A percentile compares a stretch with the other conserved stretches of the same genome.
phyloP scores from a whole-genome alignment of 1,140 invertebrate species.

The Palaemon carinicauda region DNA sequence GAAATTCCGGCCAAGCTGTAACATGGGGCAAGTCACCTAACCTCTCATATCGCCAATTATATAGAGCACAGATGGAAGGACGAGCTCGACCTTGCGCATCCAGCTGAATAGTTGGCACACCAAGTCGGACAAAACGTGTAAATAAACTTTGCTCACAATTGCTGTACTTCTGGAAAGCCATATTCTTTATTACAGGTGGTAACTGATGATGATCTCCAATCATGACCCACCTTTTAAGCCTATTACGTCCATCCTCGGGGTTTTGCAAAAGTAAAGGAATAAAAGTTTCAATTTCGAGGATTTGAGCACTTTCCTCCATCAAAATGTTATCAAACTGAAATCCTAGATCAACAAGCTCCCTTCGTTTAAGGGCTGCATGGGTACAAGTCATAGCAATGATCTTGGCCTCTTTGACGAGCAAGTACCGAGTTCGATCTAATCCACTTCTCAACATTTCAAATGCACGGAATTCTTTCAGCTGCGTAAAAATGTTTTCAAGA shows the following conservation, averaged over 20 bases:
- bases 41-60: constrained; percentile 97
- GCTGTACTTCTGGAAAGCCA: constrained; percentile 99
- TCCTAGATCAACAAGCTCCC: constrained; percentile 93
- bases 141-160: constrained; percentile 99
- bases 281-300: constrained; percentile 99
- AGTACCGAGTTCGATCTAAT: constrained; percentile 92
- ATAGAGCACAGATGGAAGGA: constrained; percentile 89
- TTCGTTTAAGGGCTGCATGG: constrained; percentile 95
- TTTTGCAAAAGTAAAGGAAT: constrained; percentile 97
- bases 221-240: constrained; percentile 99
- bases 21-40: constrained; percentile 93
- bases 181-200: constrained; percentile 99
- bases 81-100: constrained; percentile 97
- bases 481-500: constrained; percentile 94
- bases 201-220: constrained; percentile 99
- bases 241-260: constrained; percentile 93
- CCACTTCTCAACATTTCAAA: constrained; percentile 95
- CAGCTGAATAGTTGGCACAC: constrained; percentile 95
- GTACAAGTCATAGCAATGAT: constrained; percentile 99
- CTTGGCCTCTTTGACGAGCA: constrained; percentile 98
- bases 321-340: constrained; percentile 99
- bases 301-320: constrained; percentile 99
- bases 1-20: constrained; percentile 81
- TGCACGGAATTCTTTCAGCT: constrained; percentile 97
- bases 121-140: constrained; percentile 92